These are phyloP conservation scores for cattle (Bos taurus) DNA, from an alignment of 2,113 vertebrate species.

Conservation along the genomic window DNA sequence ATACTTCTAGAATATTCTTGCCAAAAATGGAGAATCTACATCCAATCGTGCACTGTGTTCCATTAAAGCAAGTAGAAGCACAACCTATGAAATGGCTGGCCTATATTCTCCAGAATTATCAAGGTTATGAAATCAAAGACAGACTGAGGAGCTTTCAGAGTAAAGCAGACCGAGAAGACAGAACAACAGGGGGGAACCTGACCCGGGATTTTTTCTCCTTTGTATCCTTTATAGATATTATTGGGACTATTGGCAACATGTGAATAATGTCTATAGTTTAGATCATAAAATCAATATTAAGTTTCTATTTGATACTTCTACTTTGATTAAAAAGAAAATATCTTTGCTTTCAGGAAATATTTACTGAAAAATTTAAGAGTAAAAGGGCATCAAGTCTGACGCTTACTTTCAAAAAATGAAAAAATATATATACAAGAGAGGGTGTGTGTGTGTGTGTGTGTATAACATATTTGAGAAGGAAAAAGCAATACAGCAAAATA, in stretches of 20 bases:
- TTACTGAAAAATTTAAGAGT: not conserved
- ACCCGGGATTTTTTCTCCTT: not conserved
- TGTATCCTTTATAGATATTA: not conserved
- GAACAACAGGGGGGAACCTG: too few species aligned
- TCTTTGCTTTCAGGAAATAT: not conserved
- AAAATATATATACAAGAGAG: not conserved
- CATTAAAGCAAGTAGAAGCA: not conserved
- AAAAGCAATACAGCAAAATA: not conserved
- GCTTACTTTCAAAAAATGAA: not conserved
- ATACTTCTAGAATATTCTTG: not conserved
- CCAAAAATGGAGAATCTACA: not conserved
- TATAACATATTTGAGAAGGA: not conserved
- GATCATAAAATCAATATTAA: not conserved
- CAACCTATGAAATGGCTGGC: not conserved
- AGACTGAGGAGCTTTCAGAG: not conserved
- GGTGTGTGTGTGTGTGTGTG: not conserved
- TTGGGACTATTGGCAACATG: not conserved
- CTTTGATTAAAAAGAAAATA: not conserved
- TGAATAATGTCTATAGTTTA: not conserved
- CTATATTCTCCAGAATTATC: not conserved
- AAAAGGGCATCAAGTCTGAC: not conserved
- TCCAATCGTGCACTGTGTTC: not conserved
- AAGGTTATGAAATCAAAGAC: not conserved
- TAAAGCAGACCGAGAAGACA: not conserved
- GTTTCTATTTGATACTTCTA: not conserved